Evolutionary conservation across 2,888 invertebrate species (phyloP), one percentile per base, ranked within the genome.

Genomic region (Sarcophaga caerulescens): DNA sequence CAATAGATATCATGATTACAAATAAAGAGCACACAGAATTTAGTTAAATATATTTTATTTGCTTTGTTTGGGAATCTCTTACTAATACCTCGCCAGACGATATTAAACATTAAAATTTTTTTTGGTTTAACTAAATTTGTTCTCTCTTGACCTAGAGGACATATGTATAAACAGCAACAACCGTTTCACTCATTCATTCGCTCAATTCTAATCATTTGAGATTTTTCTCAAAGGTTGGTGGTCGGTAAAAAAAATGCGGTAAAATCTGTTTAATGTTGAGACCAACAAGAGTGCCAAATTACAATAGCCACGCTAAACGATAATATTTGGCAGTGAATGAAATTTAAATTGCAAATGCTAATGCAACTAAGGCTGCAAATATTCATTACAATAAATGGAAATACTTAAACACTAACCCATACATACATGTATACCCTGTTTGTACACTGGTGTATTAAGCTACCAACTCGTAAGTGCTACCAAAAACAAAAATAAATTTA

Each of bases 121-220:
- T n/a, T 59, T 17, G 11, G 11, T 59, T 59, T 19, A n/a, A n/a
- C 8, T 2, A 59, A 60, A 19, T 19, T 60, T 60, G 3, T 19
- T n/a, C 80, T 66, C 81, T 76, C 81, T 84, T 80, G 80, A 84
- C 84, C 80, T 81, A 84, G 81, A 52, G 73, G 68, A 77, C 71
- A n/a, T n/a, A n/a, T n/a, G n/a, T n/a, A n/a, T n/a, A 1, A 6
- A 35, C 6, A 35, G 1, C 6, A 35, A 1, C 35, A 35, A 35
- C 59, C 17, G 19, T 35, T 66, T n/a, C 17, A 44, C 25, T 47
- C 59, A 19, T 25, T 21, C 45, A n/a, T 21, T 44, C 23, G 11
- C n/a, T n/a, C 0, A 63, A 60, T 10, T 63, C 1, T 14, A n/a
- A n/a, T n/a, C n/a, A n/a, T n/a, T n/a, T n/a, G n/a, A n/a, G n/a